Evolutionary conservation across 2,888 invertebrate species (phyloP), one percentile per base, ranked within the genome.

Genomic region (Phyllotreta striolata): DNA sequence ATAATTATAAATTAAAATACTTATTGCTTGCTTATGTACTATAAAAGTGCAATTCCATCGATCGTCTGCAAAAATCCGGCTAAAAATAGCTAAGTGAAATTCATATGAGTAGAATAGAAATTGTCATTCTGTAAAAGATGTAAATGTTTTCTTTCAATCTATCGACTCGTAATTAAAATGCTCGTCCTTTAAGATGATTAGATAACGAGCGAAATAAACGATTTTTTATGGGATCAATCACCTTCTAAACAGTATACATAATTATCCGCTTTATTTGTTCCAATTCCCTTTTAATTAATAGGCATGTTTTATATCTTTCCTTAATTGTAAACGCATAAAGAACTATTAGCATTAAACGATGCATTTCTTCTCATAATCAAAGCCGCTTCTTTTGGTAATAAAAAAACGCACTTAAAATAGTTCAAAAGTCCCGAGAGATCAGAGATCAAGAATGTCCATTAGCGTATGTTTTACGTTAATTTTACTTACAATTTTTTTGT

Each of bases 181-280:
- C 24, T 24, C 24, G 4, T 24, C 24, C 4, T 24, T 24, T 24
- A 3, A 24, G 24, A 24, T 49, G n/a, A 24, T 14, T 9, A 49
- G 34, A 49, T n/a, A 6, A 35, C 4, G 40, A 43, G 39, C 35
- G 55, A 14, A 58, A 49, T 47, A 49, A 47, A 46, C 37, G 35
- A 8, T 56, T 63, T 64, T 67, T 66, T 66, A 68, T 66, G 68
- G 54, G 68, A 66, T 65, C 68, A 68, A 62, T 66, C 64, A 68
- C 68, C 68, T 65, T 56, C 44, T 46, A 57, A 55, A 46, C 43
- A 65, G 55, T 24, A 34, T 38, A 12, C 58, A 47, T 59, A 59
- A 59, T 51, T 35, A 40, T 39, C 47, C 38, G 46, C 60, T 60
- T 63, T 47, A 58, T 60, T 49, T 43, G 58, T 49, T 55, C 59